A percentile compares a stretch with the other conserved stretches of the same genome.
Conservation (phyloP, 2,113 vertebrate genomes). For the Orthonyx spaldingii region DNA sequence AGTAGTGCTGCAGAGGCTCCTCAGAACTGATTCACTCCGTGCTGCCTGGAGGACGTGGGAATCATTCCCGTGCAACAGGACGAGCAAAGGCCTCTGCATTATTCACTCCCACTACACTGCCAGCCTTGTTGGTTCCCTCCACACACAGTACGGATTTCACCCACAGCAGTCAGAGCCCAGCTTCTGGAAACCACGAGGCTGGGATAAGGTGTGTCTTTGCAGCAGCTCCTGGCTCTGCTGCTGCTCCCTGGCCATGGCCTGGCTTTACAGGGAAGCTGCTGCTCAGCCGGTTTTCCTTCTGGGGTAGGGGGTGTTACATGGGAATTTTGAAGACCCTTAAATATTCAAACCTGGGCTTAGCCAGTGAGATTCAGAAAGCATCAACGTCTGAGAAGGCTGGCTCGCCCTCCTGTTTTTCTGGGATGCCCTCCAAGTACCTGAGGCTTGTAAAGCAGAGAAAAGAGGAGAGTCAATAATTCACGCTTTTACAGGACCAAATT, state of each 20-base stretch:
- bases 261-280: background rate
- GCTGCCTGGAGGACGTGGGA: background rate
- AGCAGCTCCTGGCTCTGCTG: background rate
- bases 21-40: background rate
- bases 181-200: background rate
- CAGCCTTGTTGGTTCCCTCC: background rate
- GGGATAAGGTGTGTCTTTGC: background rate
- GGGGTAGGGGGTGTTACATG: background rate
- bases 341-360: slow-evolving; percentile 1
- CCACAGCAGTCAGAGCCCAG: background rate
- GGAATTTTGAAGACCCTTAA: background rate
- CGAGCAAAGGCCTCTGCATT: background rate
- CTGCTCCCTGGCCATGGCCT: background rate
- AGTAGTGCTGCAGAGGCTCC: background rate
- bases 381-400: background rate
- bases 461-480: slow-evolving; percentile 42
- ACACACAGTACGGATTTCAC: background rate
- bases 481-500: slow-evolving; percentile 27
- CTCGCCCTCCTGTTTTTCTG: slow-evolving; percentile 54
- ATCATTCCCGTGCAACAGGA: background rate
- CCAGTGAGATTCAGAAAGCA: slow-evolving; percentile 1
- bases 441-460: slow-evolving; percentile 49
- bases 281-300: background rate
- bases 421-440: slow-evolving; percentile 67
- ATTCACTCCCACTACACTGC: background rate